These are phyloP conservation scores for Otis tarda DNA, from an alignment of 2,113 vertebrate genomes.

Conservation along the genomic window DNA sequence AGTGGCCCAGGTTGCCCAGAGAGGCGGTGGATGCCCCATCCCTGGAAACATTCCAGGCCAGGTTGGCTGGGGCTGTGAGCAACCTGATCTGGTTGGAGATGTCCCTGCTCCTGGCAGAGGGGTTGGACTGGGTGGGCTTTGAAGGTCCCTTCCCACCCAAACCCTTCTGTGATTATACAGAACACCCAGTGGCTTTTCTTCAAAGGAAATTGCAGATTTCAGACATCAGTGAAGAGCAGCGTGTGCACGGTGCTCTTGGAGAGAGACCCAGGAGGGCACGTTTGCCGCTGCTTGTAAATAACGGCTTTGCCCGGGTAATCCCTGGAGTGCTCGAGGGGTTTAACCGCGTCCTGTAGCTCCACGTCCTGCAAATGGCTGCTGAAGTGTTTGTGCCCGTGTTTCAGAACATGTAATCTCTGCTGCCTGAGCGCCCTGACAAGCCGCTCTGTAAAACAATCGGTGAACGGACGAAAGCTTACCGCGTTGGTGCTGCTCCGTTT, in stretches of 20 bases:
- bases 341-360: background rate
- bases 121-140: too few relatives aligned
- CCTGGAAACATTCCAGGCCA: too few relatives aligned
- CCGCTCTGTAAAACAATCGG: background rate
- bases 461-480: background rate
- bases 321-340: background rate
- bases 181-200: background rate
- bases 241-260: rapidly evolving
- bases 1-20: too few relatives aligned
- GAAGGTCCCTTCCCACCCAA: too few relatives aligned
- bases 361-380: rapidly evolving
- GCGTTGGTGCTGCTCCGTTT: rapidly evolving
- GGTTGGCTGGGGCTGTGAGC: too few relatives aligned
- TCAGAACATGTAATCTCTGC: background rate
- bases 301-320: rapidly evolving
- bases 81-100: too few relatives aligned
- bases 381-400: rapidly evolving
- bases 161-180: background rate
- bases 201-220: background rate
- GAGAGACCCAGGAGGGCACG: rapidly evolving
- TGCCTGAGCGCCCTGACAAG: background rate
- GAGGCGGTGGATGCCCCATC: too few relatives aligned
- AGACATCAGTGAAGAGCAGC: rapidly evolving
- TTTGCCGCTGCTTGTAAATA: background rate
- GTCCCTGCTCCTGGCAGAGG: too few relatives aligned